Evolutionary conservation across 1,140 invertebrate species (phyloP).

Genomic region (Papilio helenus): DNA sequence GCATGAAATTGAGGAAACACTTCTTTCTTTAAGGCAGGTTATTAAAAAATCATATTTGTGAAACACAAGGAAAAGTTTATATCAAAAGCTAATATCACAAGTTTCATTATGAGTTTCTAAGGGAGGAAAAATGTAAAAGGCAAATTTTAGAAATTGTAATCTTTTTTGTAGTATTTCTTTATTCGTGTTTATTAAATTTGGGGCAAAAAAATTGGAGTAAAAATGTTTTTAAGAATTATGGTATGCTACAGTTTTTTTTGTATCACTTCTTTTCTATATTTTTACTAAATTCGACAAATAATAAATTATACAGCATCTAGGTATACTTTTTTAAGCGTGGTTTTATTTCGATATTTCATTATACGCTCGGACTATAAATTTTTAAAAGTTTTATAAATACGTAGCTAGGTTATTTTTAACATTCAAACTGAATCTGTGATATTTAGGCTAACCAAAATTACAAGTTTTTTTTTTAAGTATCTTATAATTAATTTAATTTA

Average conservation of each 20-base stretch:
- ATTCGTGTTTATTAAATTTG: background rate
- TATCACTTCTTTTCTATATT: background rate
- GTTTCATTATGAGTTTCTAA: slow-evolving; percentile 8
- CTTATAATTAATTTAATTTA: too few relatives aligned
- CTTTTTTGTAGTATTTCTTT: background rate
- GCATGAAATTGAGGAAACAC: background rate
- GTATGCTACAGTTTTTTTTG: too few relatives aligned
- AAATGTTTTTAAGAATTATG: too few relatives aligned
- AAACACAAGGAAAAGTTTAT: slow-evolving; percentile 7
- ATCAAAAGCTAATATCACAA: slow-evolving; percentile 1
- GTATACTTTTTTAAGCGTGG: background rate
- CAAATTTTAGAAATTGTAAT: background rate
- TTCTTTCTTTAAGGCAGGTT: background rate
- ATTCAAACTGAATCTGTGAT: background rate
- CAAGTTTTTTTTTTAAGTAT: too few relatives aligned
- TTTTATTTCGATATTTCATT: background rate
- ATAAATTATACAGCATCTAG: background rate
- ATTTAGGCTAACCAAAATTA: background rate
- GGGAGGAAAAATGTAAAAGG: background rate
- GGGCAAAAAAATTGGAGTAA: too few relatives aligned
- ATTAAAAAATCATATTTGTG: background rate
- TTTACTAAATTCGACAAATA: background rate
- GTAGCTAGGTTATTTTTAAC: background rate
- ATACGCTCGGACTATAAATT: background rate
- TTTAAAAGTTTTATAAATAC: background rate